Conservation (phyloP, 2,797 vertebrate genomes). For the Anguilla megastoma region DNA sequence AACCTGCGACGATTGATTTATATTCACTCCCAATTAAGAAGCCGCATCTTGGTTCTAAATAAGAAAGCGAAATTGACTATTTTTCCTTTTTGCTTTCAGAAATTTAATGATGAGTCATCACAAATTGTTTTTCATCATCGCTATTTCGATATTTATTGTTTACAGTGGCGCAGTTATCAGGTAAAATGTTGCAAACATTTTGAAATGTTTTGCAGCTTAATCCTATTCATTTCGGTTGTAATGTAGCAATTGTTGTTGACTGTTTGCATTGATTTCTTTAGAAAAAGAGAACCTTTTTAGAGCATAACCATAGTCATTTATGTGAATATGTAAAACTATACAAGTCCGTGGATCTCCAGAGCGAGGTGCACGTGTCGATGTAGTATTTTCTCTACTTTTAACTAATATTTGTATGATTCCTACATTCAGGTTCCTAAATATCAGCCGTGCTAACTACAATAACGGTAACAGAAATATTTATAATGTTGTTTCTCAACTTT, state of each 20-base stretch:
- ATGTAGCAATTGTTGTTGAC: background rate
- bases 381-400: background rate
- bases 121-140: constrained; percentile 17
- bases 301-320: background rate
- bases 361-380: background rate
- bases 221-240: background rate
- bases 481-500: background rate
- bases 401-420: no score
- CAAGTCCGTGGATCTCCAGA: background rate
- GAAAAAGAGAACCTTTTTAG: background rate
- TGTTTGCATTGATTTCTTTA: background rate
- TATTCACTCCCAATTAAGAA: background rate
- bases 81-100: background rate
- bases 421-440: background rate
- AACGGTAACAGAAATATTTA: background rate
- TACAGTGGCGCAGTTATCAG: constrained; percentile 59
- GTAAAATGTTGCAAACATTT: constrained; percentile 48
- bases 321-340: background rate
- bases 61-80: background rate
- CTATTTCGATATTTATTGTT: constrained; percentile 47
- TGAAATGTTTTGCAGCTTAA: background rate
- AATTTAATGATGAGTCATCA: constrained; percentile 46
- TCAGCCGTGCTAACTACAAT: background rate
- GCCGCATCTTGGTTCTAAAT: background rate
- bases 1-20: constrained; percentile 28